phyloP scores from a whole-genome alignment of 2,113 vertebrate species.

The Triplophysa dalaica region DNA sequence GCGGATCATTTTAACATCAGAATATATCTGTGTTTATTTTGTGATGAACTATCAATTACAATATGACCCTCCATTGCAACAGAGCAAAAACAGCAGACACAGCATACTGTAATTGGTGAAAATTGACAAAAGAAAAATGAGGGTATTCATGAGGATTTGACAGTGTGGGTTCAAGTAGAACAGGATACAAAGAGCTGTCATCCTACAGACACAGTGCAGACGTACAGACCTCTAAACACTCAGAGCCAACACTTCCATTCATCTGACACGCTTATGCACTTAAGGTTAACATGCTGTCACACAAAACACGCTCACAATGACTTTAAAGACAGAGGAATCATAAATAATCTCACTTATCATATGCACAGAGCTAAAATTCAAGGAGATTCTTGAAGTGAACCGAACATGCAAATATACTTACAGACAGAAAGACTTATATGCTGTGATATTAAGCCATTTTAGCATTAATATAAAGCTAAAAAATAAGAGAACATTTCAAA shows the following conservation, averaged over 20 bases:
- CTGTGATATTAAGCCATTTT: no score
- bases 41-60: no score
- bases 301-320: conserved; percentile 16
- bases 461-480: no score
- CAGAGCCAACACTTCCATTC: conserved; percentile 33
- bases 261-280: conserved; percentile 33
- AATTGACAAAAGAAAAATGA: not conserved
- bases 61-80: not conserved
- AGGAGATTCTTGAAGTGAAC: not conserved
- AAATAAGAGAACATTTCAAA: no score
- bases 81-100: not conserved
- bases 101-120: not conserved
- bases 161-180: conserved; percentile 7
- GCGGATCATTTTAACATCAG: not conserved
- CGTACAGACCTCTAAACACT: conserved; percentile 38
- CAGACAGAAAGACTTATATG: not conserved
- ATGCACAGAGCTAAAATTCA: not conserved
- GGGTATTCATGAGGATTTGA: not conserved
- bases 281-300: conserved; percentile 46
- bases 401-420: not conserved
- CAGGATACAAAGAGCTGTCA: conserved; percentile 22
- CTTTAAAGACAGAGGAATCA: not conserved
- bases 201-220: conserved; percentile 36
- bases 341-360: conserved; percentile 24
- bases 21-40: no score